phyloP scores from a whole-genome alignment of 2,797 vertebrate species.

The Pygocentrus nattereri region DNA sequence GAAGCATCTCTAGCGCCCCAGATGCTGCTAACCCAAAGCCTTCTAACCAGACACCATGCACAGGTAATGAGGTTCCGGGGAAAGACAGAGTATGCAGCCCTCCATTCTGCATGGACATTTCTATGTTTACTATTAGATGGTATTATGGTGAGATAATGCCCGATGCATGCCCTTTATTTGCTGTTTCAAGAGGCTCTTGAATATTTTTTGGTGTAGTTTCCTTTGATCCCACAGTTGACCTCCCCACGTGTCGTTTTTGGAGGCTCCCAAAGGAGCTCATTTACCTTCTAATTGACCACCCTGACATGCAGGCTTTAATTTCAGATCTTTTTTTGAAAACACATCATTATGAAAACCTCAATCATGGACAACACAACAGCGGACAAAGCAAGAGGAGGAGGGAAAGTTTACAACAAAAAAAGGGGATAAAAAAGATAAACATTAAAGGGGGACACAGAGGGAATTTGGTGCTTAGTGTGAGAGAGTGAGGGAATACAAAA shows the following conservation, averaged over 20 bases:
- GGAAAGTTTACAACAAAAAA: background rate
- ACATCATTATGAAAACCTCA: background rate
- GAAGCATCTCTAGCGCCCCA: background rate
- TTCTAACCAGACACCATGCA: background rate
- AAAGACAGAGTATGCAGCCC: constrained; percentile 13
- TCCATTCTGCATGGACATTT: background rate
- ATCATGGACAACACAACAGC: constrained; percentile 6
- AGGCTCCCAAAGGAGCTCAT: background rate
- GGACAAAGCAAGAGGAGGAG: background rate
- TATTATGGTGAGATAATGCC: background rate
- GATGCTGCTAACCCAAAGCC: background rate
- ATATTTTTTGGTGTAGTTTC: background rate
- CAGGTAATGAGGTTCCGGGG: background rate
- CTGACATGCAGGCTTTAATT: background rate
- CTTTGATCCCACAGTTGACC: background rate
- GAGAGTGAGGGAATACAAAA: constrained; percentile 55
- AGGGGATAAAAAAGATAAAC: background rate
- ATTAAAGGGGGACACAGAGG: constrained; percentile 23
- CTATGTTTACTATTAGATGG: background rate
- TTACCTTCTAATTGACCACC: background rate
- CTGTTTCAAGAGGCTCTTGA: background rate
- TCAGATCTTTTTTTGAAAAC: background rate
- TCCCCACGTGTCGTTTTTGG: background rate
- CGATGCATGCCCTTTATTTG: background rate
- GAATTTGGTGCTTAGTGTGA: constrained; percentile 59